A percentile compares a stretch with the other conserved stretches of the same genome.
Evolutionary conservation across 2,797 vertebrate genomes (phyloP).

Genomic region (Rhincodon typus): DNA sequence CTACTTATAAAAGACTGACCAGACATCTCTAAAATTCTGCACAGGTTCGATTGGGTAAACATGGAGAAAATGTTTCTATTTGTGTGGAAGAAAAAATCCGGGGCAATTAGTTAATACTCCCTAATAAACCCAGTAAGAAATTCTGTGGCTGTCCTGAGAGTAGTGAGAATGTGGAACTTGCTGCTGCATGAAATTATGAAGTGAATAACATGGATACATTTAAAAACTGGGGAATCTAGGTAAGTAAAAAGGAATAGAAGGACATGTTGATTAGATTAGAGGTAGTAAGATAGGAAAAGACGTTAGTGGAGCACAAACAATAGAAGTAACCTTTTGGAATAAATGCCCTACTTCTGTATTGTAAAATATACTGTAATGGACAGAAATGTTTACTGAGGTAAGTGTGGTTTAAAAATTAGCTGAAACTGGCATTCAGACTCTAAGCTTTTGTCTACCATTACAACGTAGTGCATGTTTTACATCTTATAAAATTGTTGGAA

Average conservation of each 20-base stretch:
- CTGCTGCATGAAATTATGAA: neutral
- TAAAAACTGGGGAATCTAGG: too few species aligned
- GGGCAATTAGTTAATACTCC: too few species aligned
- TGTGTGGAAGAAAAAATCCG: too few species aligned
- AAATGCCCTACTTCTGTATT: neutral
- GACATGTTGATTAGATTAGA: neutral
- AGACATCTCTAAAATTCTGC: neutral
- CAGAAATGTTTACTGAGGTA: neutral
- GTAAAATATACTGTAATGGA: neutral
- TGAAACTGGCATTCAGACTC: neutral
- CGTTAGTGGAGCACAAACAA: neutral
- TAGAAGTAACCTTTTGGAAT: neutral
- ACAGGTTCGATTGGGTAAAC: neutral
- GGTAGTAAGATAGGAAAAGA: neutral
- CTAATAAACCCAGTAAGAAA: neutral
- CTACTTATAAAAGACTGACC: neutral
- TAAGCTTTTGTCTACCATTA: neutral
- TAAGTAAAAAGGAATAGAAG: neutral
- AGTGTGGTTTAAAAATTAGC: neutral
- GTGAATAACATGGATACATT: neutral
- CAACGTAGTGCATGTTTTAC: neutral
- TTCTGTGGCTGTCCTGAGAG: neutral
- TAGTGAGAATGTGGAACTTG: neutral
- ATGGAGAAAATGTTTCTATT: neutral
- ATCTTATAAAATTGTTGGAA: neutral